These are phyloP conservation scores for Aporrectodea caliginosa DNA, from an alignment of 1,140 invertebrate species.

Conservation along the genomic window DNA sequence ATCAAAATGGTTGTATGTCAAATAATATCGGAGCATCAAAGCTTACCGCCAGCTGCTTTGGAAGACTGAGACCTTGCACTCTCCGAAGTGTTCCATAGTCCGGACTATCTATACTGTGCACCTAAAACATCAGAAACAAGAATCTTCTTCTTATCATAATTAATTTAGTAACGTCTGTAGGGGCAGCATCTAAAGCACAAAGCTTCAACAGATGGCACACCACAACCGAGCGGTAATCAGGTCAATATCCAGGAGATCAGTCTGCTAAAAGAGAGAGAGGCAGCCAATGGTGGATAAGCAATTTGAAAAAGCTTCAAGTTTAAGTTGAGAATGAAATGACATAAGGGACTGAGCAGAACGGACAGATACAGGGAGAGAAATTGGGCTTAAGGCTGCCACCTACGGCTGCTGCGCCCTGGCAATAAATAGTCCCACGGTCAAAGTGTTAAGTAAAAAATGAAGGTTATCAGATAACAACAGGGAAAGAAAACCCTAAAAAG, in stretches of 20 bases:
- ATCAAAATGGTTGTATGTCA: no score
- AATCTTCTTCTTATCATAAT: neutral
- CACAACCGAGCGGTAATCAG: no score
- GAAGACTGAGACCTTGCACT: slow-evolving; percentile 84
- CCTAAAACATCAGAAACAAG: slow-evolving; percentile 44
- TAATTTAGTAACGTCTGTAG: neutral
- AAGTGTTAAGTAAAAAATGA: neutral
- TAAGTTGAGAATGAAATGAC: no score
- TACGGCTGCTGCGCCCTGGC: neutral
- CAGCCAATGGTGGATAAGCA: no score
- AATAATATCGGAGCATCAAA: neutral
- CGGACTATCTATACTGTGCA: slow-evolving; percentile 64
- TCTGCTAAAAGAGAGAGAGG: no score
- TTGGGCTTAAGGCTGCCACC: neutral
- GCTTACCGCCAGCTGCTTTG: slow-evolving; percentile 61
- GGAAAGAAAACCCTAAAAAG: no score
- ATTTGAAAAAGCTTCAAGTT: no score
- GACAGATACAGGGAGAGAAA: no score
- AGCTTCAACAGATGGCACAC: neutral
- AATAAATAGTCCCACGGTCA: neutral
- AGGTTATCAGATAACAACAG: no score
- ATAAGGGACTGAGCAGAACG: no score
- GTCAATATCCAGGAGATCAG: no score
- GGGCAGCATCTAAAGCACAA: neutral
- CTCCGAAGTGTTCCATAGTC: slow-evolving; percentile 67